Evolutionary conservation across 2,888 invertebrate species (phyloP).

Genomic region (Atrina japonica): DNA sequence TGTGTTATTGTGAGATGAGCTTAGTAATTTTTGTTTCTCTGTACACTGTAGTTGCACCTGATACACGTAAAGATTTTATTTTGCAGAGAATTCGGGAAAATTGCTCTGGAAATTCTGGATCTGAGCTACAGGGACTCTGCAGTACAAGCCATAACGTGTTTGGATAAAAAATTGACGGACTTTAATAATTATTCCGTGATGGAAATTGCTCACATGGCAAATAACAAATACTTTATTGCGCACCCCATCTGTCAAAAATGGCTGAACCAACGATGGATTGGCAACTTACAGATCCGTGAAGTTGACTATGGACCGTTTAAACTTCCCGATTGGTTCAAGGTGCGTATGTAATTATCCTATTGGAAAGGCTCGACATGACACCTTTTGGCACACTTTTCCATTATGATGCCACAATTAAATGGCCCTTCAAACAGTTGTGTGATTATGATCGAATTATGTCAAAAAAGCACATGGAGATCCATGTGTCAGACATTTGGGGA

Average conservation of each 20-base stretch:
- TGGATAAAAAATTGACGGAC: conserved; percentile 77
- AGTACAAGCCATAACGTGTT: conserved; percentile 74
- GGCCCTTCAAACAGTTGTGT: too few relatives aligned
- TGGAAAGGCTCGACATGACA: too few relatives aligned
- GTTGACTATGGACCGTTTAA: conserved; percentile 74
- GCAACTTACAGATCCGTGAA: conserved; percentile 77
- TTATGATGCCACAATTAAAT: too few relatives aligned
- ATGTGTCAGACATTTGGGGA: too few relatives aligned
- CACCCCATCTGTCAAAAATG: conserved; percentile 82
- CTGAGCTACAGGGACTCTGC: conserved; percentile 74
- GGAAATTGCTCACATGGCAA: conserved; percentile 79
- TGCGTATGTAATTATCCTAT: conserved; percentile 48
- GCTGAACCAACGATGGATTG: conserved; percentile 81
- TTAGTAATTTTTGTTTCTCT: background rate
- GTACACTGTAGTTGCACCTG: too few relatives aligned
- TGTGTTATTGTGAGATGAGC: background rate
- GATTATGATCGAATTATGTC: too few relatives aligned
- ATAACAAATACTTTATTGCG: conserved; percentile 80
- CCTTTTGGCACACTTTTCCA: too few relatives aligned
- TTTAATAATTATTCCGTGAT: conserved; percentile 79
- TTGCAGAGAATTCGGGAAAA: conserved; percentile 76
- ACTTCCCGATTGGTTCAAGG: conserved; percentile 78
- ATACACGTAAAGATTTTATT: too few relatives aligned
- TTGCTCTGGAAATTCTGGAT: conserved; percentile 78
- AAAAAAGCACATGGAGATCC: too few relatives aligned